These are phyloP conservation scores for Flabesymbios commensalis DNA, from an alignment of 2,888 invertebrate genomes.

Conservation along the genomic window DNA sequence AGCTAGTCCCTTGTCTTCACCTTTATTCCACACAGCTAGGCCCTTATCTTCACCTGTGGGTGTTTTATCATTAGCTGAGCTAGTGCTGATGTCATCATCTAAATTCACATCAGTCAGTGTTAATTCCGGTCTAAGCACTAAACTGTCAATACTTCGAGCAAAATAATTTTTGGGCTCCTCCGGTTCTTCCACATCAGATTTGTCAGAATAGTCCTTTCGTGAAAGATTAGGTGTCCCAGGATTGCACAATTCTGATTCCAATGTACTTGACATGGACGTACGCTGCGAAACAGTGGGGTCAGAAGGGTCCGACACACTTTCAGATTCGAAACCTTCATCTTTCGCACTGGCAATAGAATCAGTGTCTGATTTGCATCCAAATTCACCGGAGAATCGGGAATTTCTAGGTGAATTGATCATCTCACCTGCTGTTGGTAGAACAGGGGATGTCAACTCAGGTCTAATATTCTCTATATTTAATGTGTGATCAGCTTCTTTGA, in stretches of 20 bases:
- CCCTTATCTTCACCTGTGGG: background rate
- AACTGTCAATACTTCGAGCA: conserved; percentile 30
- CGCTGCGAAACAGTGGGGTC: conserved; percentile 31
- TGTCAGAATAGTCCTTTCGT: background rate
- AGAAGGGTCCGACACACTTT: conserved; percentile 25
- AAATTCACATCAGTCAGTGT: background rate
- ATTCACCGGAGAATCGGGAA: no score
- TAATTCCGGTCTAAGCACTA: conserved; percentile 20
- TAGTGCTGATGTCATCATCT: background rate
- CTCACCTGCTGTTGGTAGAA: no score
- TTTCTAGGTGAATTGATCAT: no score
- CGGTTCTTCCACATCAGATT: background rate
- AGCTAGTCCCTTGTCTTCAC: no score
- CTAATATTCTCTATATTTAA: no score
- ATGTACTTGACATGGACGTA: conserved; percentile 56
- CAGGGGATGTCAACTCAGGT: no score
- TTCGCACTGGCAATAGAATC: conserved; percentile 17
- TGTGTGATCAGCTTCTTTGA: no score
- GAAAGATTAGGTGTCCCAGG: conserved; percentile 16
- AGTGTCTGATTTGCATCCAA: background rate
- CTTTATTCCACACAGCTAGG: background rate
- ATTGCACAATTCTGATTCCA: conserved; percentile 53
- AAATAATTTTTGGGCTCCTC: background rate
- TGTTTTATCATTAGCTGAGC: background rate
- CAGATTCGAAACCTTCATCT: conserved; percentile 59